Conservation (phyloP, 2,797 vertebrate species). For the Limnodromus scolopaceus region DNA sequence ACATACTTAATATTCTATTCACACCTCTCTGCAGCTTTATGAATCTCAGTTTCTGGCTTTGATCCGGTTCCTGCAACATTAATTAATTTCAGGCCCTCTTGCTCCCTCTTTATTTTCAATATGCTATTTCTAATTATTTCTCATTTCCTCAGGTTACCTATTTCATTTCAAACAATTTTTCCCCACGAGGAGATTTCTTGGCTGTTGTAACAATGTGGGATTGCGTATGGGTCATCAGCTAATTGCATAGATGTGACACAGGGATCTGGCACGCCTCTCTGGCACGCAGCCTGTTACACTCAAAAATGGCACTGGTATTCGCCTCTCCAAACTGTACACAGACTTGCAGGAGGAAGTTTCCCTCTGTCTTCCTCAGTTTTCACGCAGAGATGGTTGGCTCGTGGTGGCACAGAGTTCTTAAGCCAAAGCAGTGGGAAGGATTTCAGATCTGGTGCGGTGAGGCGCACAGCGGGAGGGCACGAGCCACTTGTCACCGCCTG, state of each 20-base stretch:
- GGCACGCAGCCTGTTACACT: not conserved
- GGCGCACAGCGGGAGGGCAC: fast-evolving
- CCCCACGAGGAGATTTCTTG: not conserved
- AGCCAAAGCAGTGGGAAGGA: not conserved
- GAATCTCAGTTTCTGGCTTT: not conserved
- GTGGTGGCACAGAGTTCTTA: not conserved
- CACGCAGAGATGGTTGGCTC: not conserved
- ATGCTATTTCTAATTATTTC: not conserved
- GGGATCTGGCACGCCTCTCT: not conserved
- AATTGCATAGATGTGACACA: not conserved
- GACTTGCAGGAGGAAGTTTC: not conserved
- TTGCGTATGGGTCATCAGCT: not conserved
- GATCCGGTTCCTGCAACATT: not conserved
- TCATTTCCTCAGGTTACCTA: not conserved
- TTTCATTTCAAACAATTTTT: not conserved
- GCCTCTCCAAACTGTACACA: not conserved
- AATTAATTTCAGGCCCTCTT: not conserved
- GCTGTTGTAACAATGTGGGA: not conserved
- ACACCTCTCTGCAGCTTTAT: not conserved
- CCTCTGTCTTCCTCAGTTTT: not conserved
- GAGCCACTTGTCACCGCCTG: fast-evolving
- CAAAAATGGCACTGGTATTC: fast-evolving
- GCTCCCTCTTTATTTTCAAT: not conserved
- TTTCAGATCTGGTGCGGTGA: not conserved
- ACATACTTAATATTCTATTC: not conserved